These are phyloP conservation scores for Bothrops jararaca DNA, from an alignment of 2,113 vertebrate genomes.

Conservation along the genomic window DNA sequence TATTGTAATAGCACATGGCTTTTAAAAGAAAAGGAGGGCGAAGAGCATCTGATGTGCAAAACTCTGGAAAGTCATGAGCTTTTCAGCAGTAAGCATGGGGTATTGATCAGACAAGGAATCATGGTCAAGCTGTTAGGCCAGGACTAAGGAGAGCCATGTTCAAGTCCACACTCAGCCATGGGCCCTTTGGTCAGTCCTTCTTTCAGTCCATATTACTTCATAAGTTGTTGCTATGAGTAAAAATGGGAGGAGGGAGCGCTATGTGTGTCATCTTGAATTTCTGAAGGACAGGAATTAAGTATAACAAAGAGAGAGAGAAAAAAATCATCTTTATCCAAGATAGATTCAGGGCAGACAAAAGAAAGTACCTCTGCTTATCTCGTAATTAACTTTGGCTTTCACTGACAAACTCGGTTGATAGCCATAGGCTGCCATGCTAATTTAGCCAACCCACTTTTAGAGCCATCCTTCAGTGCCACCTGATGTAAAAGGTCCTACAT, in stretches of 20 bases:
- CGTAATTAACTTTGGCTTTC: background rate
- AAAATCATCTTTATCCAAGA: background rate
- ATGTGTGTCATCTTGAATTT: background rate
- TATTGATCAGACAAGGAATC: background rate
- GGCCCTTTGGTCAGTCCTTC: background rate
- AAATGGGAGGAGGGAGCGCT: background rate
- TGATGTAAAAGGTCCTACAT: background rate
- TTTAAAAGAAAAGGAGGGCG: background rate
- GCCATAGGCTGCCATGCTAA: background rate
- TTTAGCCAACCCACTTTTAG: background rate
- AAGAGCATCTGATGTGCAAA: background rate
- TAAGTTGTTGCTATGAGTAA: background rate
- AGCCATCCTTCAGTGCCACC: background rate
- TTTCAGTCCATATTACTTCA: background rate
- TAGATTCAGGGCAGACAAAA: background rate
- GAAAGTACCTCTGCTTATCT: background rate
- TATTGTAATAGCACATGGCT: background rate
- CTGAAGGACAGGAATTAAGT: background rate
- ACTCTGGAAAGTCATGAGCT: background rate
- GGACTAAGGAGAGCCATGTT: background rate
- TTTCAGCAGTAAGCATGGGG: background rate
- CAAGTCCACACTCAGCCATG: background rate
- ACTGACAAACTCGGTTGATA: background rate
- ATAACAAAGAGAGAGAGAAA: background rate
- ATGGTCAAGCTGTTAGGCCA: background rate